Evolutionary conservation across 1,140 invertebrate species (phyloP).

Genomic region (Sarcophaga bullata): DNA sequence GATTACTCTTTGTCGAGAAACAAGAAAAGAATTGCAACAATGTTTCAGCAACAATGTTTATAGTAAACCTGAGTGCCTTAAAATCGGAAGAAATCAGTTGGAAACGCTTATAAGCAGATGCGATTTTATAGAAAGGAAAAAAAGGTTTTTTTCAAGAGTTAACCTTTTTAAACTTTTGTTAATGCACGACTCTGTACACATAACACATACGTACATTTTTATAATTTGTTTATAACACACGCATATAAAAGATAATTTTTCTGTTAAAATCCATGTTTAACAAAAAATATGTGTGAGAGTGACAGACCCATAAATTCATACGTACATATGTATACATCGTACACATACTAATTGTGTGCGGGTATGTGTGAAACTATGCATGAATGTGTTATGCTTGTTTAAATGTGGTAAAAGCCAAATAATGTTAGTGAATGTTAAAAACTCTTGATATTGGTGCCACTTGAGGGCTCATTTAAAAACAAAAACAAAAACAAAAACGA

Average conservation of each 20-base stretch:
- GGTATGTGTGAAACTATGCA: background rate
- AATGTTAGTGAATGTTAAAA: slow-evolving; percentile 22
- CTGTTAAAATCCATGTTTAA: background rate
- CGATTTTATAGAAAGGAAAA: no score
- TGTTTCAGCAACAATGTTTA: no score
- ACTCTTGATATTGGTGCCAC: slow-evolving; percentile 13
- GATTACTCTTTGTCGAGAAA: no score
- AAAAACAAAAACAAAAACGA: background rate
- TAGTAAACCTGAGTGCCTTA: no score
- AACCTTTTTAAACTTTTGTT: background rate
- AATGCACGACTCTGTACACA: background rate
- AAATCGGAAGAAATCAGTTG: no score
- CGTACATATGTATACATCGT: no score
- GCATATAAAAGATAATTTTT: slow-evolving; percentile 5
- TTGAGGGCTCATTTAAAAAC: slow-evolving; percentile 20
- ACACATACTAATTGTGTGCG: background rate
- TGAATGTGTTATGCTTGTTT: background rate
- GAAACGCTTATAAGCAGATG: no score
- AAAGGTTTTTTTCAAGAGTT: background rate
- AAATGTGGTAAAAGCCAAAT: background rate
- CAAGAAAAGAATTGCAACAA: no score
- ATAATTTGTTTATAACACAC: background rate
- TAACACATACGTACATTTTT: no score
- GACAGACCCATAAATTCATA: no score
- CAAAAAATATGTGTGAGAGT: no score